Base-by-base conservation (phyloP, 2,888 invertebrate genomes). In the Ectemnius cavifrons region DNA sequence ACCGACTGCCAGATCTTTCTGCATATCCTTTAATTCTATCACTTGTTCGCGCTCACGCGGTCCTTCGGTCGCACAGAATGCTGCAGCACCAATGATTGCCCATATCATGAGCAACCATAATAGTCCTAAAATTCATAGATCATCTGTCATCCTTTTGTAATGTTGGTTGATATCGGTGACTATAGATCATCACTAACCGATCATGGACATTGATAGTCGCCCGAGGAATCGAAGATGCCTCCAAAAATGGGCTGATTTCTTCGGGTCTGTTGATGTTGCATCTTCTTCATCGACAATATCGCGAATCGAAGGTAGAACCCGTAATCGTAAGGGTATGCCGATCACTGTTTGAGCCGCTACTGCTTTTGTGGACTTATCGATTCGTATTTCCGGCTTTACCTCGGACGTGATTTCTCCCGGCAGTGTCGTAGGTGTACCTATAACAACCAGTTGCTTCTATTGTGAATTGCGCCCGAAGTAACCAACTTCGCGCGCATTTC, bases 31-130 rank as follows among this genome's bases (percentile, higher is more conserved):
- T 75, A 94, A 91, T 56, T 93, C 92, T 63, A 90, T 81, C 0
- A 93, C 92, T 77, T 94, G 92, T 80, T 92, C 90, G 4, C 89
- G 88, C 88, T 95, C 95, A 61, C 93, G 91, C 0, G 94, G 94
- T 27, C 93, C 94, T 93, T 95, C 95, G 74, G 94, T 94, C 20
- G 92, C 91, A 77, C 94, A 92, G 87, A 95, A 94, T 0, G 94
- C 91, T 18, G 93, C 92, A 0, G 94, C 93, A 83, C 94, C 94
- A 13, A 93, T 85, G 14, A 94, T 81, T 0, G 94, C 93, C 95
- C 95, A 95, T 11, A 93, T 85, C 1, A 93, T 86, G 49, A 95
- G 91, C 45, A 94, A 90, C 71, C 93, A 89, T 0, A 92, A 92
- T 20, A 95, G 86, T 18, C 95, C 95, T 76, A 63, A 1, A 58